Evolutionary conservation across 2,113 vertebrate species (phyloP).

Genomic region (Phalacrocorax pelagicus): DNA sequence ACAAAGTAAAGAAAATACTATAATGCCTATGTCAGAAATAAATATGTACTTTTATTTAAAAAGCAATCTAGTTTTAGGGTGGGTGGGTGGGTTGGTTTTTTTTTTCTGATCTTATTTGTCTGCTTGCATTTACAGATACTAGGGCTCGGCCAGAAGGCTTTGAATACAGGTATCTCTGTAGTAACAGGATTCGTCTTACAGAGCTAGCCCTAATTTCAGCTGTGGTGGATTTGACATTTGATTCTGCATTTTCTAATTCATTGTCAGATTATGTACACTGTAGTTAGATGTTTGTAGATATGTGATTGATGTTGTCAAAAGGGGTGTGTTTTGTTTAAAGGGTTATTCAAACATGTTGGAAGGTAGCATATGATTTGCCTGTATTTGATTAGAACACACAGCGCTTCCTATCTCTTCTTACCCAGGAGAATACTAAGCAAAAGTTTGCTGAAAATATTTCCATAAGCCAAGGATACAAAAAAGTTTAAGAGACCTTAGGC

Average conservation of each 20-base stretch:
- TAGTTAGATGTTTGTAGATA: not conserved
- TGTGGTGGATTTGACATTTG: not conserved
- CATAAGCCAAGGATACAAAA: not conserved
- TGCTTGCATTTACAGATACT: not conserved
- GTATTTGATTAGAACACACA: not conserved
- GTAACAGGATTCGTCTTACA: not conserved
- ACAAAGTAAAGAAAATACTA: not conserved
- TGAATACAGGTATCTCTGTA: not conserved
- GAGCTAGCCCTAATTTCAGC: not conserved
- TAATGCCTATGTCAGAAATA: not conserved
- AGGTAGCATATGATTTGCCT: not conserved
- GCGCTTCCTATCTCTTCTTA: not conserved
- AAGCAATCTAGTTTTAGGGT: not conserved
- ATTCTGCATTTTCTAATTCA: not conserved
- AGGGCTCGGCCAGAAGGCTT: not conserved
- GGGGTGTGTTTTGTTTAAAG: not conserved
- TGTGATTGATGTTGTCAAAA: not conserved
- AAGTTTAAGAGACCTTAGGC: not conserved
- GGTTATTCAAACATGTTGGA: not conserved
- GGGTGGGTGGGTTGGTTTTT: fast-evolving
- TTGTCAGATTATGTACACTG: not conserved
- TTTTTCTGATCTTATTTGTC: not conserved
- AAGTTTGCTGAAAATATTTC: not conserved
- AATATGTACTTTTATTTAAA: not conserved
- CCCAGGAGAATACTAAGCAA: not conserved